phyloP scores from a whole-genome alignment of 2,797 vertebrate genomes.

The Oreochromis grahami region DNA sequence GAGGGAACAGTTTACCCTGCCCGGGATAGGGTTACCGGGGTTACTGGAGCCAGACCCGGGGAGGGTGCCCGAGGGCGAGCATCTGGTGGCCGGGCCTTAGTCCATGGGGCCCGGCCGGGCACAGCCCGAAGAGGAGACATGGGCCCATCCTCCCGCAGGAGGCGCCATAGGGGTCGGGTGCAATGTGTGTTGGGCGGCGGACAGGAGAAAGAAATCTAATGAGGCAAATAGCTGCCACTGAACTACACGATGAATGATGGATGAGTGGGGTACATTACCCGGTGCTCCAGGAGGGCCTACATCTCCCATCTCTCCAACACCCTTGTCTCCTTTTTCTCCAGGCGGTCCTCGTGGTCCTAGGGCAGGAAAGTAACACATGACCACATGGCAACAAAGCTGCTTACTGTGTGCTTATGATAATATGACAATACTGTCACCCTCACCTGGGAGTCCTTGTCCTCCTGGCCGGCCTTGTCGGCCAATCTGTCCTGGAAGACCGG shows the following conservation, averaged over 20 bases:
- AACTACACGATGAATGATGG: neutral
- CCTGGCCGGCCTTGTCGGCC: conserved; percentile 91
- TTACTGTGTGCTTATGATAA: neutral
- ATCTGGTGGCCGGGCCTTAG: too few species aligned
- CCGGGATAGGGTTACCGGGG: too few species aligned
- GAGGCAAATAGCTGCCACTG: neutral
- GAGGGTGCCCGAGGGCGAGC: too few species aligned
- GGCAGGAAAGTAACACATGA: neutral
- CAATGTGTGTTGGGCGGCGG: too few species aligned
- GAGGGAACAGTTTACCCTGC: too few species aligned
- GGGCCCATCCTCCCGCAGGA: too few species aligned
- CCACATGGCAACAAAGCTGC: neutral
- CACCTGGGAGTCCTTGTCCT: conserved; percentile 83
- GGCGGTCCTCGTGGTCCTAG: conserved; percentile 83
- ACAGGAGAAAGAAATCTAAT: neutral
- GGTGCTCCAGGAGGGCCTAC: conserved; percentile 86
- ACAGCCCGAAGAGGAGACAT: too few species aligned
- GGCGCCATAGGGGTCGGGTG: too few species aligned
- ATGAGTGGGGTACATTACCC: conserved; percentile 70
- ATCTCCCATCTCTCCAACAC: conserved; percentile 89
- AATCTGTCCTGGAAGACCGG: conserved; percentile 87
- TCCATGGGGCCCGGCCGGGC: too few species aligned
- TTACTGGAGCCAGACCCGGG: too few species aligned
- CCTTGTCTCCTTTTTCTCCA: conserved; percentile 90
- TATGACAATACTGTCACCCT: neutral